Percentiles rank a stretch among this genome's conserved stretches.
Evolutionary conservation across 2,113 vertebrate species (phyloP).

Genomic region (Manacus vitellinus): DNA sequence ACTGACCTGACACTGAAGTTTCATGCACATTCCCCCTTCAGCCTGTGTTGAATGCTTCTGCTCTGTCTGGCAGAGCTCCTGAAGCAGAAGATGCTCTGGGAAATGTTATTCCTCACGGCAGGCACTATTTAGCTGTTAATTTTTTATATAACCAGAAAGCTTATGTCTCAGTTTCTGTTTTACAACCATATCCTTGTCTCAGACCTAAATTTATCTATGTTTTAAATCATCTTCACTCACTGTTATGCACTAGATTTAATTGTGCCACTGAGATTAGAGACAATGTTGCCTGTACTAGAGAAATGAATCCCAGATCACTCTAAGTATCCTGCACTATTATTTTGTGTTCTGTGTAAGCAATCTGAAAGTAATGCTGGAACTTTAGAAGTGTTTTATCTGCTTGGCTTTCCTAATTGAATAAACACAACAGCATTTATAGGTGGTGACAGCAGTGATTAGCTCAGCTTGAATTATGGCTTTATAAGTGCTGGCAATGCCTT

Average conservation of each 20-base stretch:
- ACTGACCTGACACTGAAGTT: not conserved
- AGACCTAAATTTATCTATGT: not conserved
- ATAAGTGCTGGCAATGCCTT: not conserved
- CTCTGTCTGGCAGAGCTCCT: not conserved
- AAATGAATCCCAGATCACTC: not conserved
- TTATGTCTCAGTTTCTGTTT: not conserved
- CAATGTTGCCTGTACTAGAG: not conserved
- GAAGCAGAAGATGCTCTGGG: not conserved
- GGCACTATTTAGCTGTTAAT: not conserved
- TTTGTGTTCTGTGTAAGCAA: not conserved
- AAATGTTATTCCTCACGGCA: not conserved
- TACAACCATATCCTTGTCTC: not conserved
- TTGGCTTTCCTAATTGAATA: not conserved
- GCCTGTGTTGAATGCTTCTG: not conserved
- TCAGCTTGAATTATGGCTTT: not conserved
- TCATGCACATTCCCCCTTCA: not conserved
- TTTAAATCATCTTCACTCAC: not conserved
- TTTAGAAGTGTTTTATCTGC: not conserved
- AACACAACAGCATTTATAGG: not conserved
- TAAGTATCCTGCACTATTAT: not conserved
- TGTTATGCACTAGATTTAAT: not conserved
- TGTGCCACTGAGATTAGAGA: not conserved
- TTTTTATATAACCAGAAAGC: slow-evolving; percentile 7
- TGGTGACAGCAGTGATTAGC: not conserved
- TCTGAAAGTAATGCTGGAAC: not conserved